These are phyloP conservation scores for Microtus pennsylvanicus DNA, from an alignment of 2,113 vertebrate genomes.

Conservation along the genomic window DNA sequence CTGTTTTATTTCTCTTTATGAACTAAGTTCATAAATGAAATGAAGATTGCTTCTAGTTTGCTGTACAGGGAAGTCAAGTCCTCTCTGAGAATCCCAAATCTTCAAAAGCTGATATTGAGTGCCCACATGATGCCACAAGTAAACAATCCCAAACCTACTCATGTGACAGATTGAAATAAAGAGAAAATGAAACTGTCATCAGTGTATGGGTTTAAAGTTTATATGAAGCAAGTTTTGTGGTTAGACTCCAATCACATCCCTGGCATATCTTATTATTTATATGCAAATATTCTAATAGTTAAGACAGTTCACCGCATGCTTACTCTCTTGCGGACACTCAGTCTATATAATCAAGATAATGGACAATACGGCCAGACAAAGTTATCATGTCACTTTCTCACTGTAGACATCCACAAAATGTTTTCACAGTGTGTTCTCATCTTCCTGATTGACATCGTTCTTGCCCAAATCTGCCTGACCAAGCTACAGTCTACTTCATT, in stretches of 20 bases:
- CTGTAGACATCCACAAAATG: not conserved
- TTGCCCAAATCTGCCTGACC: not conserved
- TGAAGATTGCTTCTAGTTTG: not conserved
- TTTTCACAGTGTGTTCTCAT: not conserved
- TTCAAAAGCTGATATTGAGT: not conserved
- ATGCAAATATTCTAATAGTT: not conserved
- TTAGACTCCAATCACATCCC: not conserved
- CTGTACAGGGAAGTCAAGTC: not conserved
- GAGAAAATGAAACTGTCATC: not conserved
- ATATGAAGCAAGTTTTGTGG: not conserved
- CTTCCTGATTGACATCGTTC: constrained; percentile 10
- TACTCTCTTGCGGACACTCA: not conserved
- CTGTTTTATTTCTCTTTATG: not conserved
- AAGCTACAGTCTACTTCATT: not conserved
- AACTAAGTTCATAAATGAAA: not conserved
- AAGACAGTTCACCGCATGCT: not conserved
- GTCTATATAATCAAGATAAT: not conserved
- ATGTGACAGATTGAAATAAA: not conserved
- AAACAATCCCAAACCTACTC: not conserved
- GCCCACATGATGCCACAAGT: not conserved
- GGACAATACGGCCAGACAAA: not conserved
- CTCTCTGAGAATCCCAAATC: not conserved
- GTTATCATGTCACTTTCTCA: not conserved
- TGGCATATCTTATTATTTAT: not conserved
- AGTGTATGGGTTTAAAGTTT: not conserved